Conservation (phyloP, 2,888 invertebrate genomes). For the Stegophylla sp. region DNA sequence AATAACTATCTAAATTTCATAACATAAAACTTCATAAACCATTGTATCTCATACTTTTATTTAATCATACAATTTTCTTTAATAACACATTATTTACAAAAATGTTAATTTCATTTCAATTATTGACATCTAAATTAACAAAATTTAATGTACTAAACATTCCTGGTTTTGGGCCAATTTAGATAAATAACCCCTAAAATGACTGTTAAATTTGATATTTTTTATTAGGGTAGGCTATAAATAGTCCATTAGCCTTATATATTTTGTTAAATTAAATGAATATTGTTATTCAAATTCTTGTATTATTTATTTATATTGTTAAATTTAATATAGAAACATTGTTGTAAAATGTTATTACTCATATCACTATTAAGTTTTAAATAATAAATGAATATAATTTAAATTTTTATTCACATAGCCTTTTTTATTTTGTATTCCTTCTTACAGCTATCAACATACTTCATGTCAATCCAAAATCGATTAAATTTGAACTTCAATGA, state of each 20-base stretch:
- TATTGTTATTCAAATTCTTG: conserved; percentile 40
- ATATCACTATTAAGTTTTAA: conserved; percentile 51
- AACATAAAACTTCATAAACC: conserved; percentile 20
- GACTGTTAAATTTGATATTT: conserved; percentile 30
- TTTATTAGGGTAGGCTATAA: conserved; percentile 16
- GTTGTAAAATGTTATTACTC: conserved; percentile 44
- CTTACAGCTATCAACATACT: too few species aligned
- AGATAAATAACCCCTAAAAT: conserved; percentile 28
- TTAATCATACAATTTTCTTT: conserved; percentile 34
- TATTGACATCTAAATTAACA: conserved; percentile 47
- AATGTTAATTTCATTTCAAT: conserved; percentile 22
- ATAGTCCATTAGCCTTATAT: conserved; percentile 20
- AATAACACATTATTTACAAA: conserved; percentile 33
- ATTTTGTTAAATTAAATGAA: conserved; percentile 27
- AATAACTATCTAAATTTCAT: conserved; percentile 3
- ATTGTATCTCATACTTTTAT: conserved; percentile 36
- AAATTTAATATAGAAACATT: conserved; percentile 46
- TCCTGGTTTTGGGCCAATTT: conserved; percentile 57
- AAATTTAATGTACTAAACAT: conserved; percentile 41
- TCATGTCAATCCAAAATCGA: too few species aligned
- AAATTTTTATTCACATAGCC: conserved; percentile 19
- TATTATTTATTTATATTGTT: conserved; percentile 57
- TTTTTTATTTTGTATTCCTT: not conserved
- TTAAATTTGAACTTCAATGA: too few species aligned
- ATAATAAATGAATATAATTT: conserved; percentile 49